Base-by-base conservation (phyloP, 2,797 vertebrate species). In the Chaetodon trifasciatus region DNA sequence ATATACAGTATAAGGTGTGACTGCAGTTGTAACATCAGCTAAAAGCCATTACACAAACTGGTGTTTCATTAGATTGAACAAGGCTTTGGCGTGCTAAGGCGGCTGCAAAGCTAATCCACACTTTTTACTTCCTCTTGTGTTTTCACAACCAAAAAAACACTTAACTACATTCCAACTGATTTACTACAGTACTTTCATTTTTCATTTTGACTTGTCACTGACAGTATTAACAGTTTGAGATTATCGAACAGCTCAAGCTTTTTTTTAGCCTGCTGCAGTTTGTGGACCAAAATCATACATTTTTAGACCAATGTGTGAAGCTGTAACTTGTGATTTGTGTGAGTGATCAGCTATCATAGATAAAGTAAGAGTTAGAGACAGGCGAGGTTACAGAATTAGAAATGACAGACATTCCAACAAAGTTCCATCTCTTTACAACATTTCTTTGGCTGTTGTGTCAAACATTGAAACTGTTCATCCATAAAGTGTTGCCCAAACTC, bases 91-190 rank as follows among this genome's bases (percentile, higher is more conserved):
- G 47, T 35, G 68, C 1, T 79, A 57, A 70, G 21, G 76, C 68
- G 52, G 68, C 66, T 70, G 60, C 74, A 46, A 78, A 82, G 66
- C 53, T 63, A 69, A 84, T 44, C 23, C 32, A 50, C 73, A 76
- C 71, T 37, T 78, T 67, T 70, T 89, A 78, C 76, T 78, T 87
- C 80, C 80, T 82, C 56, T 63, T 73, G 73, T 86, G 74, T 88
- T 79, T 60, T 90, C 77, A 89, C 89, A 76, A 88, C 73, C 74
- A 81, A 84, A 87, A 32, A 82, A 74, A n/a, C 60, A 84, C 82
- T 81, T 83, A 84, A 86, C 61, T 49, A 88, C 92, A 93, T 94
- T 94, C 91, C 90, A 91, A 58, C 35, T 70, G 62, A 89, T 49
- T 68, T 74, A 35, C 66, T 65, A 52, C 23, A 24, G 39, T 71